phyloP scores from a whole-genome alignment of 2,797 vertebrate species.

The Argyrosomus regius region DNA sequence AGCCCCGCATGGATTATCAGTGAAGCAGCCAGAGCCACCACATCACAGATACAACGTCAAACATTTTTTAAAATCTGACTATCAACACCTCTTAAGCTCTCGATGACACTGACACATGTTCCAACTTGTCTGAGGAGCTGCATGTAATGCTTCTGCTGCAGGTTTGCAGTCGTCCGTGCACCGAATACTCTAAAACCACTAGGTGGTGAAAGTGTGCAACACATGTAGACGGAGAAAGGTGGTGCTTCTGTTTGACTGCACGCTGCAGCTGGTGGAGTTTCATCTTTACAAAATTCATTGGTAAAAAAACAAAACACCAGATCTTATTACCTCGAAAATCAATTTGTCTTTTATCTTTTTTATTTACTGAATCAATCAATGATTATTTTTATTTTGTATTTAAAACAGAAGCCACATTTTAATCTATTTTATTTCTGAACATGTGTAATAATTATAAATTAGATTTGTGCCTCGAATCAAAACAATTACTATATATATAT shows the following conservation, averaged over 20 bases:
- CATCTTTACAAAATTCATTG: neutral
- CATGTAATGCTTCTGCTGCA: neutral
- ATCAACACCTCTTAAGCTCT: no score
- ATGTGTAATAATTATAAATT: neutral
- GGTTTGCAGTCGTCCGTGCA: neutral
- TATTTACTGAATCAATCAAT: neutral
- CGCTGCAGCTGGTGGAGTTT: neutral
- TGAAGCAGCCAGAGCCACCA: no score
- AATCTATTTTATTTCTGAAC: neutral
- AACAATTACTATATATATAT: neutral
- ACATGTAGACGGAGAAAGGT: neutral
- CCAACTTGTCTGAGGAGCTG: no score
- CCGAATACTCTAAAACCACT: constrained; percentile 3
- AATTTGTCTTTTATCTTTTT: neutral
- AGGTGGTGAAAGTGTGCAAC: constrained; percentile 25
- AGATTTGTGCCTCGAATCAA: neutral
- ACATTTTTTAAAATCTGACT: no score
- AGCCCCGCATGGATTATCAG: no score
- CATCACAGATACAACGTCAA: no score
- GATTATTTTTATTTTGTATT: neutral
- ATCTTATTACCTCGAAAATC: neutral
- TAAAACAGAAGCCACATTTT: neutral
- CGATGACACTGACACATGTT: no score
- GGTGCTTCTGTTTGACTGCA: neutral
- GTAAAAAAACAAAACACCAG: neutral